A percentile compares a stretch with the other conserved stretches of the same genome.
These are phyloP conservation scores for Poeciliopsis retropinna DNA, from an alignment of 2,113 vertebrate species.

Conservation along the genomic window DNA sequence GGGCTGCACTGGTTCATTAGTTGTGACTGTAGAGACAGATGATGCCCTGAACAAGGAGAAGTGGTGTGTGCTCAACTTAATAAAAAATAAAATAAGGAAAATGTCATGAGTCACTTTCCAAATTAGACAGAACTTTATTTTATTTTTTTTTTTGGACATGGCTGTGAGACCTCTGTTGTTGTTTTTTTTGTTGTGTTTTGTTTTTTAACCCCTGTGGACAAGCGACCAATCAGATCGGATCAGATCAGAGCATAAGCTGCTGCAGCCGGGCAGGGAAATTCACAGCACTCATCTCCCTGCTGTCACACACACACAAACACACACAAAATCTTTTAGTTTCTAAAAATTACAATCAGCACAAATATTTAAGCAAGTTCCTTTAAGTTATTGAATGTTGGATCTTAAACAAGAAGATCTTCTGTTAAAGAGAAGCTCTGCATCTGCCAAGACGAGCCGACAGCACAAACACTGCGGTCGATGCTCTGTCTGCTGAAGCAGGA, in stretches of 20 bases:
- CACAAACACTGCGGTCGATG: constrained; percentile 41
- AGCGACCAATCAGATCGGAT: background rate
- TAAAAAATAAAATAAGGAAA: background rate
- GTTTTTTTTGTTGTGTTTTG: too few species aligned
- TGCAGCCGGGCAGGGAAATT: background rate
- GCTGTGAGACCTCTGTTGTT: constrained; percentile 10
- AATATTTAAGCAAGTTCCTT: too few species aligned
- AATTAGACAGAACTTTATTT: constrained; percentile 21
- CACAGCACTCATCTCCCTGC: background rate
- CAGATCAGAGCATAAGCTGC: background rate
- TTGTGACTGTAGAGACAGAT: constrained; percentile 34
- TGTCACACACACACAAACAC: too few species aligned
- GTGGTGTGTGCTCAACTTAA: constrained; percentile 10
- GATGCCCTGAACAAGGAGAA: constrained; percentile 38
- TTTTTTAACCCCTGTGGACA: constrained; percentile 10
- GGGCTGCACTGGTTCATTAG: constrained; percentile 46
- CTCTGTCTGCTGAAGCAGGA: constrained; percentile 56
- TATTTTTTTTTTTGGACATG: constrained; percentile 5
- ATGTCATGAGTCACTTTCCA: constrained; percentile 41
- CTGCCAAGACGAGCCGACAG: constrained; percentile 1
- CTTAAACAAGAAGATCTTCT: too few species aligned
- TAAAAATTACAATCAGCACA: background rate
- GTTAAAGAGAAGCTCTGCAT: background rate
- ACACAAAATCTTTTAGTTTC: background rate
- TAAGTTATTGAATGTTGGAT: background rate